Percentiles rank a stretch among this genome's conserved stretches.
Conservation (phyloP, 2,113 vertebrate genomes). For the Mohoua ochrocephala region DNA sequence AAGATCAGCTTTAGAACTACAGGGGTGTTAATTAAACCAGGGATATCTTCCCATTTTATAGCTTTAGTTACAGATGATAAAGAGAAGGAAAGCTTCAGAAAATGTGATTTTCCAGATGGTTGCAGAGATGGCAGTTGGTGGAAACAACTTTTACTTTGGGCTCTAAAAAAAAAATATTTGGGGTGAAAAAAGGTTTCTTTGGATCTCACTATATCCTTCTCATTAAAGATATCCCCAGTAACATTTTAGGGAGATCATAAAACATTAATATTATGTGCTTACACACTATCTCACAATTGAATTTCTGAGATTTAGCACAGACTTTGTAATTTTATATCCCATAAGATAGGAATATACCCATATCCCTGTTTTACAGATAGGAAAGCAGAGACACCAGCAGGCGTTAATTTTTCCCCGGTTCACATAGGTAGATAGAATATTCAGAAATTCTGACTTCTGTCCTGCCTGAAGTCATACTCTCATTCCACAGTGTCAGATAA, state of each 20-base stretch:
- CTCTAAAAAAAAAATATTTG: conserved; percentile 13
- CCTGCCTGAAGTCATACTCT: background rate
- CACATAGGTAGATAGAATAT: background rate
- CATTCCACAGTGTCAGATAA: background rate
- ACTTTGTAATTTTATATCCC: background rate
- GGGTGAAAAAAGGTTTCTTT: conserved; percentile 1
- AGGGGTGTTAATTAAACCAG: conserved; percentile 56
- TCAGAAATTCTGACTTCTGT: background rate
- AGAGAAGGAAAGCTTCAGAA: conserved; percentile 36
- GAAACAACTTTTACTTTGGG: conserved; percentile 30
- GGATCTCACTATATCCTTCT: background rate
- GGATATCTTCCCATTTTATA: conserved; percentile 40
- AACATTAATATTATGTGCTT: background rate
- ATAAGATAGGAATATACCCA: background rate
- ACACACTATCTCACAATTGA: background rate
- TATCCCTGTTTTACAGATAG: background rate
- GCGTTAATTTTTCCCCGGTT: background rate
- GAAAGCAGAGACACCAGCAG: background rate
- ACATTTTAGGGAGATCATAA: background rate
- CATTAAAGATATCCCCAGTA: background rate
- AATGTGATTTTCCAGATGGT: conserved; percentile 61
- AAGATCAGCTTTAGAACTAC: conserved; percentile 58
- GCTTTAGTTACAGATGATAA: conserved; percentile 57
- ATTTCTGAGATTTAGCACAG: background rate
- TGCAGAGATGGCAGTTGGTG: conserved; percentile 40